Conservation (phyloP, 2,888 invertebrate genomes). For the Macaria liturata region DNA sequence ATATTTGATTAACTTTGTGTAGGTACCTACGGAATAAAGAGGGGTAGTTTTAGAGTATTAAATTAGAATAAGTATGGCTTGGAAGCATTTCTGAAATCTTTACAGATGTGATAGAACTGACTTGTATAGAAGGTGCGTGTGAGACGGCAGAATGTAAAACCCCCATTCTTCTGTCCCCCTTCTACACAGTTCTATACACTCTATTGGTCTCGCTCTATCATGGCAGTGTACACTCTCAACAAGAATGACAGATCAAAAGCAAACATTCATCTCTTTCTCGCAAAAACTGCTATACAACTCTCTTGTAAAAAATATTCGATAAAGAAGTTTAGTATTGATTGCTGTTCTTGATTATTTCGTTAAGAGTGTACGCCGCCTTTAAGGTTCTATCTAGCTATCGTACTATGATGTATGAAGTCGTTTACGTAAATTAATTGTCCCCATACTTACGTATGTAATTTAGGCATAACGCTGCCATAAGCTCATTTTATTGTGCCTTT, state of each 20-base stretch:
- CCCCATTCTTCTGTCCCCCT: constrained; percentile 11
- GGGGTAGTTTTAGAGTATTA: too few species aligned
- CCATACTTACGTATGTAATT: constrained; percentile 48
- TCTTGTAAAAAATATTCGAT: too few species aligned
- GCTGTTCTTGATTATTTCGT: too few species aligned
- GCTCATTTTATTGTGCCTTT: constrained; percentile 73
- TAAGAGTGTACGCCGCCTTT: constrained; percentile 12
- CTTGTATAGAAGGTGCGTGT: constrained; percentile 9
- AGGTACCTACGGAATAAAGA: too few species aligned
- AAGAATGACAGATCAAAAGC: too few species aligned
- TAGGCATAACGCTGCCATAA: constrained; percentile 70
- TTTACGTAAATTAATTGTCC: constrained; percentile 50
- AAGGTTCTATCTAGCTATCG: constrained; percentile 45
- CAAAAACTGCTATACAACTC: neutral
- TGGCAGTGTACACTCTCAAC: too few species aligned
- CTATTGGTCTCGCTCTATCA: neutral
- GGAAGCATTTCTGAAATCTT: constrained; percentile 63
- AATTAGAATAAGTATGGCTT: constrained; percentile 44
- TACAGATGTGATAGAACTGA: constrained; percentile 37
- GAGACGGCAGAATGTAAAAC: constrained; percentile 13
- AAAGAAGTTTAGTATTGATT: too few species aligned
- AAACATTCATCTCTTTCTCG: too few species aligned
- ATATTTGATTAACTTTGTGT: too few species aligned
- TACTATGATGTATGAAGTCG: constrained; percentile 52
- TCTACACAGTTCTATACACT: neutral